A percentile compares a stretch with the other conserved stretches of the same genome.
These are phyloP conservation scores for Oligia strigilis DNA, from an alignment of 2,888 invertebrate species.

Conservation along the genomic window DNA sequence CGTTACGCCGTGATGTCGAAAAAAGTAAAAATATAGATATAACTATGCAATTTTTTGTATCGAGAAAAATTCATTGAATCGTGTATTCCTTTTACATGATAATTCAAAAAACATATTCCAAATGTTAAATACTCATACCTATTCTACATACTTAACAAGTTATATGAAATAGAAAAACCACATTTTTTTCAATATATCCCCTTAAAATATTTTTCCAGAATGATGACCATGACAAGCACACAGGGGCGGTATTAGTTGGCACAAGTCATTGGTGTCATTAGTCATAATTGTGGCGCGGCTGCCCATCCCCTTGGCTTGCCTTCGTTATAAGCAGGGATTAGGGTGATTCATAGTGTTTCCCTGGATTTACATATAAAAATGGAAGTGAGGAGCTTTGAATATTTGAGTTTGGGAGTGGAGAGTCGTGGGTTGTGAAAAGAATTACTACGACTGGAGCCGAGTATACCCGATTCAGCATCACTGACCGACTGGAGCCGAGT, in stretches of 20 bases:
- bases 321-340: conserved; percentile 36
- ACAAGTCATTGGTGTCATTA: conserved; percentile 50
- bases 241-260: conserved; percentile 15
- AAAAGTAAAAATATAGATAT: too few relatives aligned
- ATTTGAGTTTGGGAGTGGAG: not conserved
- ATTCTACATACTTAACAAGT: too few relatives aligned
- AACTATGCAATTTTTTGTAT: too few relatives aligned
- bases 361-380: conserved; percentile 33
- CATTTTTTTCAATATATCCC: too few relatives aligned
- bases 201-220: conserved; percentile 1
- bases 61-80: too few relatives aligned
- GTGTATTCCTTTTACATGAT: too few relatives aligned
- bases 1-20: too few relatives aligned
- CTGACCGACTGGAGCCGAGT: too few relatives aligned
- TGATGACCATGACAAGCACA: conserved; percentile 30
- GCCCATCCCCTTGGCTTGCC: conserved; percentile 39
- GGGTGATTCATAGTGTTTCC: conserved; percentile 49
- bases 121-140: too few relatives aligned
- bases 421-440: not conserved
- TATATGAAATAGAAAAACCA: too few relatives aligned
- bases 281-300: conserved; percentile 39
- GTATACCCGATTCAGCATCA: not conserved
- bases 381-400: conserved; percentile 17
- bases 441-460: not conserved
- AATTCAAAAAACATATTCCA: too few relatives aligned